Base-by-base conservation (phyloP, 2,797 vertebrate species). In the Sarcophilus harrisii region DNA sequence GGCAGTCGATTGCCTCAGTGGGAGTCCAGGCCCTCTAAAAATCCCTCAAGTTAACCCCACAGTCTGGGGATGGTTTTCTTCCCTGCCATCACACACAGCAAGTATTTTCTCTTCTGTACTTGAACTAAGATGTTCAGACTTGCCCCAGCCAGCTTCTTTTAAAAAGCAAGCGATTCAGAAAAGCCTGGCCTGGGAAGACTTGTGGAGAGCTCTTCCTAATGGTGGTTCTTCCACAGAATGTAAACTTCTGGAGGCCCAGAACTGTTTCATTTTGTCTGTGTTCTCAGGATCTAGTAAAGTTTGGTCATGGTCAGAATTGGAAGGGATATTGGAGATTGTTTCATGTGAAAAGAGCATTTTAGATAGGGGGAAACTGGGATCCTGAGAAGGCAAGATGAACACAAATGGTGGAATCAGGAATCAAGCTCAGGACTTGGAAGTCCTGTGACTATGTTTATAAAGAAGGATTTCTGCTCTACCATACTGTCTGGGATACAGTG, bases 51-150 rank as follows among this genome's bases (percentile, higher is more conserved):
- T 57, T 54, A 93, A 73, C 93, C 90, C 89, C 62, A 45, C 13
- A 49, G 38, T 30, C 6, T 52, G 32, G 58, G 30, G 92, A 18
- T 95, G 90, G 38, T 54, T 87, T 95, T 90, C 90, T 54, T 57
- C 32, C 55, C 29, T 29, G 6, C 58, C 94, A 21, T 30, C 73
- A 57, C 49, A 94, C 0, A 11, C 55, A 95, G 62, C 45, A 92
- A 95, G 81, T 29, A 91, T 73, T 94, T 95, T 94, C 91, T 94
- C 55, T 96, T 93, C 94, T 87, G 18, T 0, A 91, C 92, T 90
- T 60, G 28, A 93, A 89, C 91, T 66, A 45, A 97, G 93, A 62
- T 90, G 95, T 58, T 91, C 92, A 91, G 92, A 91, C 90, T 95
- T 96, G 93, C 73, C 91, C 94, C 21, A 2, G 55, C 60, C 94